phyloP scores from a whole-genome alignment of 2,113 vertebrate species.

The Sinocyclocheilus anophthalmus region DNA sequence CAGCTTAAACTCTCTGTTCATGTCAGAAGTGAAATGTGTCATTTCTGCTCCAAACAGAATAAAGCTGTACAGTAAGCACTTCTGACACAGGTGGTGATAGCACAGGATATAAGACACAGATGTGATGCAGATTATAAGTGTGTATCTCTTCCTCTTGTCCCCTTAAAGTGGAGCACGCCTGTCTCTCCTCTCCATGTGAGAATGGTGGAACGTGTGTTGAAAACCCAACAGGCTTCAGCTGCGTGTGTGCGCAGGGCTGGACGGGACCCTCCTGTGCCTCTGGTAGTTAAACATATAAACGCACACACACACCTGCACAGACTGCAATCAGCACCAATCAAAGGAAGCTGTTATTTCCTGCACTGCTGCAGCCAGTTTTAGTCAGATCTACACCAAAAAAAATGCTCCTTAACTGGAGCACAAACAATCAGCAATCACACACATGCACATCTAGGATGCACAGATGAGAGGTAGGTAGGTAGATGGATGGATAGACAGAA shows the following conservation, averaged over 20 bases:
- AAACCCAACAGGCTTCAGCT: constrained; percentile 73
- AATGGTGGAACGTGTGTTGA: constrained; percentile 77
- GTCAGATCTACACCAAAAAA: constrained; percentile 28
- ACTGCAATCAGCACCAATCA: constrained; percentile 47
- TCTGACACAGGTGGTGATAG: background rate
- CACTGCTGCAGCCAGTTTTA: constrained; percentile 27
- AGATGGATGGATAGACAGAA: background rate
- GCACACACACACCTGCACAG: background rate
- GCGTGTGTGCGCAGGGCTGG: constrained; percentile 74
- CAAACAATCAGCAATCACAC: constrained; percentile 39
- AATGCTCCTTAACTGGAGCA: constrained; percentile 24
- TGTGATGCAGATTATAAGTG: background rate
- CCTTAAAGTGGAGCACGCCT: constrained; percentile 76
- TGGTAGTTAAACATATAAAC: constrained; percentile 60
- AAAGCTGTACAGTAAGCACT: background rate
- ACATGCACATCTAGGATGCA: background rate
- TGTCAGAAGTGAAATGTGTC: background rate
- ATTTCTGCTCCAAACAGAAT: background rate
- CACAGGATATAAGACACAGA: background rate
- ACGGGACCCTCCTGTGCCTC: constrained; percentile 75
- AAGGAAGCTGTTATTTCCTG: constrained; percentile 22
- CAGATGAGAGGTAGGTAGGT: background rate
- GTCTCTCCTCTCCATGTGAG: constrained; percentile 76
- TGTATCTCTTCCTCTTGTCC: background rate
- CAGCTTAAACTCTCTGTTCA: background rate